Evolutionary conservation across 2,888 invertebrate genomes (phyloP), one percentile per base, ranked within the genome.

Genomic region (Eledona agricola): DNA sequence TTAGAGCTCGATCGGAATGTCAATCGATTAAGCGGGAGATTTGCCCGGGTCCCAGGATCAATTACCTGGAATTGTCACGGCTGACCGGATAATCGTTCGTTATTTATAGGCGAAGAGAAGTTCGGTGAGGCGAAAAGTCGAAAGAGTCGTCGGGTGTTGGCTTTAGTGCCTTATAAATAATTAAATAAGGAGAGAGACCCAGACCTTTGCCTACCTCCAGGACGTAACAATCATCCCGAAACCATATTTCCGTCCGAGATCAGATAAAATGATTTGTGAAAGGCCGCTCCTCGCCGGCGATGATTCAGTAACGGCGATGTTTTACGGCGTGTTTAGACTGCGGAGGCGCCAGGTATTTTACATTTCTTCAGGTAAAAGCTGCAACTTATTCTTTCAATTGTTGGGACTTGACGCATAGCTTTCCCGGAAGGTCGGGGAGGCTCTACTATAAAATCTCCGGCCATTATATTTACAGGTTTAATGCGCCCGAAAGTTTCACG

Each of bases 271-370:
- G 58, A 56, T 58, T 58, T 58, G 58, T 58, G 52, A 37, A 58
- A 50, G 28, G 34, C 37, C 53, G 17, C 31, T 28, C n/a, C n/a
- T n/a, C n/a, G n/a, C n/a, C n/a, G n/a, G n/a, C n/a, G n/a, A n/a
- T n/a, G n/a, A n/a, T n/a, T n/a, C n/a, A n/a, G n/a, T n/a, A n/a
- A n/a, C n/a, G n/a, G n/a, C 34, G 43, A 53, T 57, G 57, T 38
- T 59, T 59, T 59, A 59, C 51, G 59, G 57, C 55, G 32, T 52
- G 57, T 59, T 59, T 54, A 51, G 35, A 46, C 40, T 34, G 32
- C 28, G n/a, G 31, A 55, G 59, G 59, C 59, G 59, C 59, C 59
- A 59, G 59, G 52, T 57, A 59, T 57, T 58, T 59, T 54, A 59
- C 51, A 56, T 58, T 56, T 58, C 34, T 43, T 7, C 47, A 46